Base-by-base conservation (phyloP, 2,113 vertebrate species). In the Myrmophylax atrothorax region DNA sequence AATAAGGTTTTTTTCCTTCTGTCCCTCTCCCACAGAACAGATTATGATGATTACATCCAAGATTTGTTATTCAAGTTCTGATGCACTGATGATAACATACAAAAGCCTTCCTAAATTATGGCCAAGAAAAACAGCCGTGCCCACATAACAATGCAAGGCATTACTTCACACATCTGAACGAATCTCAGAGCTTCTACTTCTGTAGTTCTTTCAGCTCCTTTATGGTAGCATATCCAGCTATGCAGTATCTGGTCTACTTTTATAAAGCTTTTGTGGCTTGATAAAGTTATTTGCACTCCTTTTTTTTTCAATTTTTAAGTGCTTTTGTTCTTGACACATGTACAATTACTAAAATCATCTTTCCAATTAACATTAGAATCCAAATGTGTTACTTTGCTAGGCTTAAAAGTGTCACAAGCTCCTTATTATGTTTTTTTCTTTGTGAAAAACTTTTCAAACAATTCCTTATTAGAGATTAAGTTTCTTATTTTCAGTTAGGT, bases 81-180 rank as follows among this genome's bases (percentile, higher is more conserved):
- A 90, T 90, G 80, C 0, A 1, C 62, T 93, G 70, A 91, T 79
- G 66, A 69, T 88, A 96, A 90, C 37, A 69, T 44, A 89, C 13
- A 56, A 72, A 93, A 80, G 60, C 69, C 84, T 83, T 83, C 85
- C 90, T 90, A 90, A 88, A 93, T 73, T 64, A 80, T 33, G 31
- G 78, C 90, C 92, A 97, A 93, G 90, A 88, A 88, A 93, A 96
- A 94, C 62, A 93, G 70, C 37, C 67, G 75, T 95, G 58, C 82
- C 75, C 67, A 90, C 24, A 58, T 69, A 91, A 93, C 84, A 97
- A 78, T 83, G 78, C 49, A 91, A 87, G 53, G 40, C 74, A 72
- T 95, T 97, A 85, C 87, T 95, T 91, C 74, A 96, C 53, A 52
- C 0, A 0, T 67, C 74, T 91, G 66, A 52, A 95, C 87, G 74